phyloP scores from a whole-genome alignment of 2,797 vertebrate species.

The Catamblyrhynchus diadema region DNA sequence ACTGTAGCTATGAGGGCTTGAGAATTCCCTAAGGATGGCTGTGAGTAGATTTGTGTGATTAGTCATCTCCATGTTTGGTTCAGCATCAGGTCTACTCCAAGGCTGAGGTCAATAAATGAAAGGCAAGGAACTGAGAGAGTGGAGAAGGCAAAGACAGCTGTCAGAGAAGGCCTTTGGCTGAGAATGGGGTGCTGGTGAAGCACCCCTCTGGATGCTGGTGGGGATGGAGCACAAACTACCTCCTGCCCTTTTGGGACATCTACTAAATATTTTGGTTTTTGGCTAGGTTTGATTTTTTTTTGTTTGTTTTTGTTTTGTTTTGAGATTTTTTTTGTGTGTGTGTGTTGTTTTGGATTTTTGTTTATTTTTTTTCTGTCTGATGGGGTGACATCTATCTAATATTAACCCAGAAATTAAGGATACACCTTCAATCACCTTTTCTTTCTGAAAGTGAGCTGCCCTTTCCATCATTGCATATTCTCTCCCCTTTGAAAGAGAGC shows the following conservation, averaged over 20 bases:
- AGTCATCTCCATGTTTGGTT: background rate
- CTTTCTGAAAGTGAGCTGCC: background rate
- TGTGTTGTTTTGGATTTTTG: background rate
- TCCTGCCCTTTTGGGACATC: background rate
- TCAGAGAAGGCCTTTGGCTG: background rate
- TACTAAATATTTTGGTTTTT: fast-evolving
- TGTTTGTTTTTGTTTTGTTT: background rate
- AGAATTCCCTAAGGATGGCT: background rate
- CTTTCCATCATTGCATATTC: background rate
- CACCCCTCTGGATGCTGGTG: background rate
- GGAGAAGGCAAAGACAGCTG: background rate
- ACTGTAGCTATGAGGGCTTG: background rate
- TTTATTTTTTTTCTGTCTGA: background rate
- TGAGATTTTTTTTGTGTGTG: background rate
- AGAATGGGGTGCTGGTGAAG: background rate
- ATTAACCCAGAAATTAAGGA: background rate
- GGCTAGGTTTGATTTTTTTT: too few species aligned
- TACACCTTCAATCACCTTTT: background rate
- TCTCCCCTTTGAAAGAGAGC: background rate
- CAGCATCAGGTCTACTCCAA: background rate
- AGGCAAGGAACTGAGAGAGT: background rate
- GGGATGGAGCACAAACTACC: background rate
- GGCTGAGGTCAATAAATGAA: background rate
- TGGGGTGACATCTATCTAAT: background rate
- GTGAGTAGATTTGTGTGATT: background rate